Conservation (phyloP, 2,113 vertebrate species). For the Onychorhynchus coronatus region DNA sequence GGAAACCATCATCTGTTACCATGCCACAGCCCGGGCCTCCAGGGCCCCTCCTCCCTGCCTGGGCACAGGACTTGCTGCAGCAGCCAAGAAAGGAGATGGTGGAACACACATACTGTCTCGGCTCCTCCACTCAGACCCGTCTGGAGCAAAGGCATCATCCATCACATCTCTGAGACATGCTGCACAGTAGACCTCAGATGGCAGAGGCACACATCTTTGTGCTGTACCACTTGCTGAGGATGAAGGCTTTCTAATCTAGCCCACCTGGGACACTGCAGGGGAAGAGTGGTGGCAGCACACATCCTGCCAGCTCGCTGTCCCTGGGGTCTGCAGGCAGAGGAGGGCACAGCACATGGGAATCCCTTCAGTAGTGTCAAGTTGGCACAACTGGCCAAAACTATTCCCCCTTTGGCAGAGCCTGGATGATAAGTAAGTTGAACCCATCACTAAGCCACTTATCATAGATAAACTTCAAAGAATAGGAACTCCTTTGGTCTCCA, state of each 20-base stretch:
- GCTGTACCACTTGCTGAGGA: background rate
- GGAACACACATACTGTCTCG: rapidly evolving
- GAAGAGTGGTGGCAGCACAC: background rate
- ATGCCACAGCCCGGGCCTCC: background rate
- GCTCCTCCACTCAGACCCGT: background rate
- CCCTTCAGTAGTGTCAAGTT: background rate
- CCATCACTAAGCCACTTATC: background rate
- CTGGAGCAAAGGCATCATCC: background rate
- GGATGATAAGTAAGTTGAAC: background rate
- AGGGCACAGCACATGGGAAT: background rate
- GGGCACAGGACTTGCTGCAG: background rate
- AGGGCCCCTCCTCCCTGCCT: background rate
- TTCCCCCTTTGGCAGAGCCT: background rate
- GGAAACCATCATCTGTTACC: background rate
- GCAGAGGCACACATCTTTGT: background rate
- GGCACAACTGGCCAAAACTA: background rate
- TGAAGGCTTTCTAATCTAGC: background rate
- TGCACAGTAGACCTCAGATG: background rate
- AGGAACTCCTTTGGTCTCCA: background rate
- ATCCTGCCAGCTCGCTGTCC: rapidly evolving
- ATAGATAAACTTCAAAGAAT: background rate
- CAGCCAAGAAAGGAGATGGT: background rate
- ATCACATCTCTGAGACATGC: background rate
- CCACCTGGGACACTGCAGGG: rapidly evolving
- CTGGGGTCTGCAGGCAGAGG: background rate